These are phyloP conservation scores for Dugesia japonica DNA, from an alignment of 2,888 invertebrate species.

Conservation along the genomic window DNA sequence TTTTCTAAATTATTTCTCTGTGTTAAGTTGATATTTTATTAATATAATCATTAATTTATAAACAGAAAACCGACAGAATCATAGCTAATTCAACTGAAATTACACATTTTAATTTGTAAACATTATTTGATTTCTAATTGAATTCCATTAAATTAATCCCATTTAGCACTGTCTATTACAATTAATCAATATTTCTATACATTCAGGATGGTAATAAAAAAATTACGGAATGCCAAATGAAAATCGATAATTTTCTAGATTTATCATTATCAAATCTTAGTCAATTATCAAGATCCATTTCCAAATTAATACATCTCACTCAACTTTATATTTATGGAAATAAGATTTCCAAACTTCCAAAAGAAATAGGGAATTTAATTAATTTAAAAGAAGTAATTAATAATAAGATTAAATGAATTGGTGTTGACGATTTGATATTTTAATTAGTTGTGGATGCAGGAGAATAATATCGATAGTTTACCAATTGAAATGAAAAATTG, in stretches of 20 bases:
- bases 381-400: neutral
- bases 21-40: too few species aligned
- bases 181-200: too few species aligned
- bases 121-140: too few species aligned
- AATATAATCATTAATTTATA: too few species aligned
- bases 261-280: neutral
- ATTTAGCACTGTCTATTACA: too few species aligned
- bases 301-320: neutral
- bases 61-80: too few species aligned
- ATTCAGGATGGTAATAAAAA: neutral
- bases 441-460: slow-evolving; percentile 28
- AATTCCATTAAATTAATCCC: too few species aligned
- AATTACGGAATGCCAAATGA: neutral
- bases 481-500: slow-evolving; percentile 29
- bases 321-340: neutral
- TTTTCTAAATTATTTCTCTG: too few species aligned
- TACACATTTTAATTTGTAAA: too few species aligned
- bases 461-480: slow-evolving; percentile 30
- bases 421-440: neutral
- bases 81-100: too few species aligned
- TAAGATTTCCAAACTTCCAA: neutral
- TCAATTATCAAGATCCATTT: neutral
- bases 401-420: too few species aligned
- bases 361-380: neutral
- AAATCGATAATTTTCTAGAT: neutral